Evolutionary conservation across 1,140 invertebrate species (phyloP).

Genomic region (Coelopa frigida): DNA sequence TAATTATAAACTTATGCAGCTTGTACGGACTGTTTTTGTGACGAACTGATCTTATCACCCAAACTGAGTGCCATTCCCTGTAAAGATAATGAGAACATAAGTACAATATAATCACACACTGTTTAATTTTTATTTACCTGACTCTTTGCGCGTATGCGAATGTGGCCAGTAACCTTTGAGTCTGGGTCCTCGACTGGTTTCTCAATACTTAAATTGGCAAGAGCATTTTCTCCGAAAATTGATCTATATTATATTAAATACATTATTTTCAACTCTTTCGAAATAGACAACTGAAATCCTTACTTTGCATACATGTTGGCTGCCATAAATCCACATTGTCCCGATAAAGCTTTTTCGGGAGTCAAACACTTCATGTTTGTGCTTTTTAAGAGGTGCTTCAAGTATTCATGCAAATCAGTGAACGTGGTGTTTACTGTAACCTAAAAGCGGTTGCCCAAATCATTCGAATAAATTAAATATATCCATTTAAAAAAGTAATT

Average conservation of each 20-base stretch:
- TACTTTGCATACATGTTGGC: slow-evolving; percentile 93
- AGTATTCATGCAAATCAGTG: slow-evolving; percentile 86
- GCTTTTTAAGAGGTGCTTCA: slow-evolving; percentile 84
- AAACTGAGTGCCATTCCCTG: slow-evolving; percentile 95
- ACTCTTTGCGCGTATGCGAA: slow-evolving; percentile 95
- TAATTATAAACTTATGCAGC: slow-evolving; percentile 45
- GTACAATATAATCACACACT: background rate
- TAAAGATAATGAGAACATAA: slow-evolving; percentile 23
- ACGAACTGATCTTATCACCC: slow-evolving; percentile 93
- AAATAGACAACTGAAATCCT: slow-evolving; percentile 8
- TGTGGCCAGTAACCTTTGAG: slow-evolving; percentile 89
- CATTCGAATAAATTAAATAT: background rate
- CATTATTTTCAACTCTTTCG: background rate
- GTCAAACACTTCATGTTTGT: slow-evolving; percentile 99
- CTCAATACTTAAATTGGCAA: slow-evolving; percentile 98
- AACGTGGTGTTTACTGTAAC: slow-evolving; percentile 94
- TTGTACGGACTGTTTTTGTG: slow-evolving; percentile 68
- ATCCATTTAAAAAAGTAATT: slow-evolving; percentile 4
- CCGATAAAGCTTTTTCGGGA: slow-evolving; percentile 88
- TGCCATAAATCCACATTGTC: slow-evolving; percentile 98
- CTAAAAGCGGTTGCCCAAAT: too few species aligned
- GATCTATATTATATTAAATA: slow-evolving; percentile 53
- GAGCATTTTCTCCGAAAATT: slow-evolving; percentile 97
- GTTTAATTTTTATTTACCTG: slow-evolving; percentile 58
- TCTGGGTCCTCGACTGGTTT: slow-evolving; percentile 82